Base-by-base conservation (phyloP, 2,797 vertebrate species). In the Peromyscus attwateri region DNA sequence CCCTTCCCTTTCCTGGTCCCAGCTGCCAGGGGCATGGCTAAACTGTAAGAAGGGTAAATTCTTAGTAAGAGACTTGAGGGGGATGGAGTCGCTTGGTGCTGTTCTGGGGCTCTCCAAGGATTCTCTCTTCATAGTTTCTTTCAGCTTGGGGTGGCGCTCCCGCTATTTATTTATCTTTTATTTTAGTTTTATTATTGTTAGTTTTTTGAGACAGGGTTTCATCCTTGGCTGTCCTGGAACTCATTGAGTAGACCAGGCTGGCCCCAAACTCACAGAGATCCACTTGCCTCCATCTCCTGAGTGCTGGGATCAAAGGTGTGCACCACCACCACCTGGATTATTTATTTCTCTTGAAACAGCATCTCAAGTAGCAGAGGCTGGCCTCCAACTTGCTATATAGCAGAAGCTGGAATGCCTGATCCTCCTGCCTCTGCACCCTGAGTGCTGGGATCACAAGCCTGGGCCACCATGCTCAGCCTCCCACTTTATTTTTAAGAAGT, bases 401-500 rank as follows among this genome's bases (percentile, higher is more conserved):
- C 9, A 7, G 3, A 49, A 21, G 31, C 31, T 85, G 55, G 31
- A 66, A 52, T 60, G 25, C 57, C 43, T n/a, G 3, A 46, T 46
- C 4, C 71, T 89, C 57, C 88, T 66, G 43, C 73, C 43, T 64
- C 23, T 77, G 40, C 37, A 46, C 52, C 57, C 60, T 46, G 60
- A 62, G 73, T 64, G 73, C 88, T 89, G 40, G 57, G 43, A 46
- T 64, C 43, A n/a, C 1, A 64, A 14, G 37, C 40, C 23, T 77
- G 73, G 29, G 29, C 60, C 57, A 89, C 57, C 29, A 17, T 60
- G 55, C 31, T 62, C 43, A 49, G 73, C 21, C 49, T 94, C 70
- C 89, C 40, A 84, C 62, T 98, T 97, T 89, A 91, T 97, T 92
- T 97, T 94, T 95, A 81, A 93, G 90, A 96, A 93, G 52, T 90